phyloP scores from a whole-genome alignment of 2,113 vertebrate species.

The Sapayoa aenigma region DNA sequence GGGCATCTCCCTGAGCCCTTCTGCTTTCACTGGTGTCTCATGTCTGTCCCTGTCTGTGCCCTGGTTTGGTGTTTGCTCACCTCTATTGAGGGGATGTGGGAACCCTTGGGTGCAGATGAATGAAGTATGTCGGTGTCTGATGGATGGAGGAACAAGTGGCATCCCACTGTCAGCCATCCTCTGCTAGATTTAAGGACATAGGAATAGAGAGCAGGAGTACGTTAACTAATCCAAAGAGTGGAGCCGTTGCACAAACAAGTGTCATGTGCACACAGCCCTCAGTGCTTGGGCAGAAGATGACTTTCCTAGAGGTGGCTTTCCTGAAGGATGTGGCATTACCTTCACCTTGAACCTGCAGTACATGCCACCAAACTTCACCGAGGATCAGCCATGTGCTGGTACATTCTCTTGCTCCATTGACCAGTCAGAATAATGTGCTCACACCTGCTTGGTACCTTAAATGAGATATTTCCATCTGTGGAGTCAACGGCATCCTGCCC shows the following conservation, averaged over 20 bases:
- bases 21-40: not conserved
- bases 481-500: not conserved
- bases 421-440: not conserved
- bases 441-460: not conserved
- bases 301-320: not conserved
- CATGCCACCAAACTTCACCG: fast-evolving
- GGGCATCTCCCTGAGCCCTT: not conserved
- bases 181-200: not conserved
- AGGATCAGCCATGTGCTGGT: not conserved
- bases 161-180: not conserved
- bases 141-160: not conserved
- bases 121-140: not conserved
- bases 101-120: not conserved
- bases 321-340: not conserved
- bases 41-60: not conserved
- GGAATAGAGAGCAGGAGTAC: not conserved
- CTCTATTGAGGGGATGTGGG: not conserved
- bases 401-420: not conserved
- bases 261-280: not conserved
- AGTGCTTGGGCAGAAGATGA: not conserved
- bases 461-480: not conserved
- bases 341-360: not conserved
- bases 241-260: not conserved
- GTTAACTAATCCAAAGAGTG: not conserved
- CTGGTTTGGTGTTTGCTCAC: not conserved